These are phyloP conservation scores for Crypturellus undulatus DNA, from an alignment of 2,113 vertebrate species.

Conservation along the genomic window DNA sequence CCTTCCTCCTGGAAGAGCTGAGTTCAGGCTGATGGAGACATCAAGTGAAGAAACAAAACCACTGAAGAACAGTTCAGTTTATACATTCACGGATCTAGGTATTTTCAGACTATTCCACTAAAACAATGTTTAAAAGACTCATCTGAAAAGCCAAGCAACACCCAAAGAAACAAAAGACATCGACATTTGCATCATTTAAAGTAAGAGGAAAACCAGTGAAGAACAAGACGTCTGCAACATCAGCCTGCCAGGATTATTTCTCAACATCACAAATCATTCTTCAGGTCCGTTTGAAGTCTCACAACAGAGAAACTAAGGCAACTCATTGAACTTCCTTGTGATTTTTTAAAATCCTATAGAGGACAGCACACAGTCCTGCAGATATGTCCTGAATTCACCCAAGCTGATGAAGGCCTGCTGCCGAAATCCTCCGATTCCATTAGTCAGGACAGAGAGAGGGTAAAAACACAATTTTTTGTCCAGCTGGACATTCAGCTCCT, in stretches of 20 bases:
- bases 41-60: not conserved
- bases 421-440: not conserved
- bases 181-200: conserved; percentile 35
- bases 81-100: not conserved
- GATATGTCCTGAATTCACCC: conserved; percentile 38
- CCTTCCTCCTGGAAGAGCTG: not conserved
- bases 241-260: conserved; percentile 46
- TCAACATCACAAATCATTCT: conserved; percentile 27
- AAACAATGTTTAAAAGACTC: not conserved
- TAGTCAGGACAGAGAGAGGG: not conserved
- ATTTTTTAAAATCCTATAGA: not conserved
- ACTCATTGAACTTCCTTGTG: conserved; percentile 2
- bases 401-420: not conserved
- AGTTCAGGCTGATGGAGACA: not conserved
- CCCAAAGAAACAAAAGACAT: conserved; percentile 38
- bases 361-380: conserved; percentile 35
- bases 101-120: not conserved
- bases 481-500: not conserved
- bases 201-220: not conserved
- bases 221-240: conserved; percentile 54
- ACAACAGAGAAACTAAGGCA: conserved; percentile 55
- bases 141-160: not conserved
- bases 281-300: conserved; percentile 61
- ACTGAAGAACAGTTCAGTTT: not conserved
- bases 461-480: not conserved